Percentiles rank a stretch among this genome's conserved stretches.
Evolutionary conservation across 2,797 vertebrate species (phyloP).

Genomic region (Aulostomus chinensis): DNA sequence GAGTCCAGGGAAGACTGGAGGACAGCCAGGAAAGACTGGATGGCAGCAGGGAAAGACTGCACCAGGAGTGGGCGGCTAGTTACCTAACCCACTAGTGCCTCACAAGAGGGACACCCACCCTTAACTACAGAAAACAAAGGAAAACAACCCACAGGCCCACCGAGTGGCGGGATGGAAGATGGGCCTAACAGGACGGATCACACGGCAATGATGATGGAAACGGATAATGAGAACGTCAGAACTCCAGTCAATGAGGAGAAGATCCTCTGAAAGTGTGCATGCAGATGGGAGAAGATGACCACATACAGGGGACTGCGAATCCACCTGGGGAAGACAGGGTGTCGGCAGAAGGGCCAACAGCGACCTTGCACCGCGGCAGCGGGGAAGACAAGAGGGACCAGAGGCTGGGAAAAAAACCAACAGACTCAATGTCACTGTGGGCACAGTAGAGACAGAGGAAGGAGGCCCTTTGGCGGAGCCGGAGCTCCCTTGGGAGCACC

Average conservation of each 20-base stretch:
- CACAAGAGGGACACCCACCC: too few species aligned
- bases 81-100: too few species aligned
- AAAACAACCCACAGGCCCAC: background rate
- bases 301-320: background rate
- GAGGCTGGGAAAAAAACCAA: conserved; percentile 1
- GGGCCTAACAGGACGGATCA: background rate
- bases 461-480: background rate
- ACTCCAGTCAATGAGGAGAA: background rate
- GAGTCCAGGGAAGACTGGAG: too few species aligned
- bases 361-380: conserved; percentile 3
- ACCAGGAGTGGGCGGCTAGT: too few species aligned
- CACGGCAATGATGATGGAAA: background rate
- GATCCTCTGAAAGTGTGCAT: background rate
- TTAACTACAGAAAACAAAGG: background rate
- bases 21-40: background rate
- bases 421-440: background rate
- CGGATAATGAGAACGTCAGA: background rate
- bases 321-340: conserved; percentile 1
- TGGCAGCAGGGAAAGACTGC: too few species aligned
- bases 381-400: background rate
- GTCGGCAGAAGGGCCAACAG: conserved; percentile 1
- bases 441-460: background rate
- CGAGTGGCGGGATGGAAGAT: background rate
- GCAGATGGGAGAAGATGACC: background rate
- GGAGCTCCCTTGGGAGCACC: background rate